Base-by-base conservation (phyloP, 2,888 invertebrate genomes). In the Dorcus hopei region DNA sequence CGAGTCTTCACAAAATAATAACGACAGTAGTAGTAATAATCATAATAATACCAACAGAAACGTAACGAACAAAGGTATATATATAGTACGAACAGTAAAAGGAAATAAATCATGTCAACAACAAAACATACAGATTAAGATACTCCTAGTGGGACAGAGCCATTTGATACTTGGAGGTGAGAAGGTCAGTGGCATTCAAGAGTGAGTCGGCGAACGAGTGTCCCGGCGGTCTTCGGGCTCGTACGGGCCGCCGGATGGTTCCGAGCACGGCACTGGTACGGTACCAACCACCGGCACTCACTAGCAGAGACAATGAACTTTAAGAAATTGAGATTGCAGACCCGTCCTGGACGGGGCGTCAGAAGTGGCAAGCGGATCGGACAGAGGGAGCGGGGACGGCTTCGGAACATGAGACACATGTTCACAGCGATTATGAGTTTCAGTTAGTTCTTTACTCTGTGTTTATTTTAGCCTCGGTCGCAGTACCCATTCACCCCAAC, bases 121-220 rank as follows among this genome's bases (percentile, higher is more conserved):
- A 77, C 77, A 78, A 77, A 78, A 77, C 77, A 78, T 78, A 79
- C 76, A 78, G 75, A 79, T 77, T 77, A 74, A 75, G 76, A 78
- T 77, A 77, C 74, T 78, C 77, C 77, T 78, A 78, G 75, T 75
- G 79, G 79, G 80, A 80, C 79, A 79, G 80, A 80, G 80, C 80
- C 79, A 79, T 80, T 80, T 81, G 81, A 81, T 81, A 81, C 81
- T 81, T 81, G 81, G 81, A 81, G 81, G 80, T 79, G 78, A 80
- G 79, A 79, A 79, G 78, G 76, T 77, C 74, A 72, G 74, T 75
- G 71, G 74, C 73, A 73, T 70, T 71, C 70, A 73, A 75, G 72
- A 75, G 71, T 73, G 71, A 65, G 65, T 74, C 73, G 72, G 69
- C 73, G 72, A 70, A 69, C 72, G 72, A 74, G 70, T 67, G 61